These are phyloP conservation scores for Anthopleura sola DNA, from an alignment of 64 coral and sea anemone genomes.

Conservation along the genomic window DNA sequence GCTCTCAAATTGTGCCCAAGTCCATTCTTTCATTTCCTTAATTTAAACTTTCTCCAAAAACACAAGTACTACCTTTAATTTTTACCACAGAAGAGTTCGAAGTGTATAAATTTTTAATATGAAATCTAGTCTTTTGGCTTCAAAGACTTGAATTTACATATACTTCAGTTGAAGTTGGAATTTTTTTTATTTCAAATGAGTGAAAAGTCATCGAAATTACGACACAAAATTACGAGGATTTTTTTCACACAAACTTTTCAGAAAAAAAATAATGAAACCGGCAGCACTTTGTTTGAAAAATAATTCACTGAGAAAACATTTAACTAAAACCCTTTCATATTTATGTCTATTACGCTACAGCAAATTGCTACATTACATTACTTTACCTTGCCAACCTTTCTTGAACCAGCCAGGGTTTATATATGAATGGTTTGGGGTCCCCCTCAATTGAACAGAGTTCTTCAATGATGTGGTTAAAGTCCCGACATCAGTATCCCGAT, in stretches of 20 bases:
- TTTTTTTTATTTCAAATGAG: background rate
- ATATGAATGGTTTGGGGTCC: too few species aligned
- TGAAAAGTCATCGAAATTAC: background rate
- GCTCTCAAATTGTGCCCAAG: too few species aligned
- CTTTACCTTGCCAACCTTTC: background rate
- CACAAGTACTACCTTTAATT: too few species aligned
- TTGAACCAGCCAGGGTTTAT: too few species aligned
- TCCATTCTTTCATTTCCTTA: too few species aligned
- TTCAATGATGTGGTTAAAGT: too few species aligned
- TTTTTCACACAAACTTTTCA: background rate
- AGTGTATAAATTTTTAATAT: background rate
- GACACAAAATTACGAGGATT: background rate
- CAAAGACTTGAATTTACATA: conserved; percentile 6
- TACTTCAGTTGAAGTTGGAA: background rate
- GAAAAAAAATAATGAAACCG: too few species aligned
- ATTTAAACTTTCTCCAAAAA: background rate
- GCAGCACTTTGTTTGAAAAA: background rate
- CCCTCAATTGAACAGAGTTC: too few species aligned
- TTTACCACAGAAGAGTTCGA: background rate
- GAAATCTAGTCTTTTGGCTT: conserved; percentile 1
- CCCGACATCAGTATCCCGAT: too few species aligned
- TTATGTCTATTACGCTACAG: background rate
- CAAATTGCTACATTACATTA: background rate
- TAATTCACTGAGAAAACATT: background rate
- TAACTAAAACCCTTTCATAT: background rate